Evolutionary conservation across 1,140 invertebrate species (phyloP).

Genomic region (Chrysopa pallens): DNA sequence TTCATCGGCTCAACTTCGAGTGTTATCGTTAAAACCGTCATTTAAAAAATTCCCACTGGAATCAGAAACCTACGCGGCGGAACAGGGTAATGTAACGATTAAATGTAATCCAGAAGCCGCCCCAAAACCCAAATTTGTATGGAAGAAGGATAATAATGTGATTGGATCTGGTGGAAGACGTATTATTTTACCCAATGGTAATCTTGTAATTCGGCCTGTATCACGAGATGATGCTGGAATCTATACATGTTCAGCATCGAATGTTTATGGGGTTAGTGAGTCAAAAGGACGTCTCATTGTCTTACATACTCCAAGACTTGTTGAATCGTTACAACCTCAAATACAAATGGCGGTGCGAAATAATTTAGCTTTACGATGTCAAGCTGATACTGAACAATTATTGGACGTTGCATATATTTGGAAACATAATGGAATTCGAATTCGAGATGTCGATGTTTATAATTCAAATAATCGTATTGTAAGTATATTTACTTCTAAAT

Average conservation of each 20-base stretch:
- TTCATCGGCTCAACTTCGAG: slow-evolving; percentile 76
- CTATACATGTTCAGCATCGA: slow-evolving; percentile 78
- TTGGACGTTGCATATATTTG: slow-evolving; percentile 80
- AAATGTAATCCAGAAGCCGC: slow-evolving; percentile 87
- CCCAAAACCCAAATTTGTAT: slow-evolving; percentile 71
- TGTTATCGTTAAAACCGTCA: slow-evolving; percentile 70
- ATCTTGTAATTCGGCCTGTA: slow-evolving; percentile 71
- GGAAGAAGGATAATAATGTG: slow-evolving; percentile 78
- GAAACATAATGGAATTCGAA: slow-evolving; percentile 69
- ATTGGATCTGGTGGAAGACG: slow-evolving; percentile 59
- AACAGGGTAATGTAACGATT: slow-evolving; percentile 82
- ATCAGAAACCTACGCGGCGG: slow-evolving; percentile 73
- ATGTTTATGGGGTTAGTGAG: slow-evolving; percentile 64
- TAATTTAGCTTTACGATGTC: slow-evolving; percentile 58
- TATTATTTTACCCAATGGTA: slow-evolving; percentile 64
- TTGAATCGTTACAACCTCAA: slow-evolving; percentile 41
- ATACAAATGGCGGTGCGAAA: slow-evolving; percentile 48
- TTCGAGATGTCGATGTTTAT: slow-evolving; percentile 43
- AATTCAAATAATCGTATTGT: slow-evolving; percentile 29
- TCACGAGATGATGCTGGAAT: slow-evolving; percentile 71
- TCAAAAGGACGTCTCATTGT: slow-evolving; percentile 68
- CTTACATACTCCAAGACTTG: slow-evolving; percentile 55
- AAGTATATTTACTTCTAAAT: slow-evolving; percentile 12
- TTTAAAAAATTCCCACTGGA: slow-evolving; percentile 82
- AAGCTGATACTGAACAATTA: slow-evolving; percentile 59